phyloP scores from a whole-genome alignment of 2,888 invertebrate species.

The Hirtodrosophila cameraria region DNA sequence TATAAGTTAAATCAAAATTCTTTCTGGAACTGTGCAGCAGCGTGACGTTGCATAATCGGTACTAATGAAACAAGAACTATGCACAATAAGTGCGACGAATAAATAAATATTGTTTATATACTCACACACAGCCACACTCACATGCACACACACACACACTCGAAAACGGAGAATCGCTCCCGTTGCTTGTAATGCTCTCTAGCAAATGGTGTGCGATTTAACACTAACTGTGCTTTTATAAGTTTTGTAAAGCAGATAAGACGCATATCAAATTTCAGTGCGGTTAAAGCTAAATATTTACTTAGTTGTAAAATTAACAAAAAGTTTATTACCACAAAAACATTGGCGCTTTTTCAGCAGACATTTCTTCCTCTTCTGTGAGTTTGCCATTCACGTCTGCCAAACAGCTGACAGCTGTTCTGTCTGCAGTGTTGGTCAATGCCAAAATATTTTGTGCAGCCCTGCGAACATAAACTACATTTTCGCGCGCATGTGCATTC shows the following conservation, averaged over 20 bases:
- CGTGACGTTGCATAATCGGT: constrained; percentile 71
- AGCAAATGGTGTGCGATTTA: not conserved
- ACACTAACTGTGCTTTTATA: not conserved
- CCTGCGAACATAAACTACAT: not conserved
- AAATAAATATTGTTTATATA: constrained; percentile 52
- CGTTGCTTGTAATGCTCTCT: not conserved
- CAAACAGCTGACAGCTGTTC: constrained; percentile 25
- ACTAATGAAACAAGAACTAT: constrained; percentile 18
- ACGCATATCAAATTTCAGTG: not conserved
- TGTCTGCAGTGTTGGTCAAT: not conserved
- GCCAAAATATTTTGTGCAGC: not conserved
- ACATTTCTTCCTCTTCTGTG: constrained; percentile 8
- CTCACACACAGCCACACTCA: constrained; percentile 23
- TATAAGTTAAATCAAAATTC: not conserved
- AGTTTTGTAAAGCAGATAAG: constrained; percentile 1
- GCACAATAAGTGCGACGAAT: constrained; percentile 11
- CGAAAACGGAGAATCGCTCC: not conserved
- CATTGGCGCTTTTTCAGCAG: constrained; percentile 11
- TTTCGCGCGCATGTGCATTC: not conserved
- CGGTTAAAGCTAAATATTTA: not conserved
- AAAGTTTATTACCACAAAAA: constrained; percentile 20
- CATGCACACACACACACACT: constrained; percentile 9
- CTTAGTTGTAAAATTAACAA: not conserved
- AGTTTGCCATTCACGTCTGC: not conserved
- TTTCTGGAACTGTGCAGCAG: constrained; percentile 16